phyloP scores from a whole-genome alignment of 2,797 vertebrate genomes.

The Xyrichtys novacula region DNA sequence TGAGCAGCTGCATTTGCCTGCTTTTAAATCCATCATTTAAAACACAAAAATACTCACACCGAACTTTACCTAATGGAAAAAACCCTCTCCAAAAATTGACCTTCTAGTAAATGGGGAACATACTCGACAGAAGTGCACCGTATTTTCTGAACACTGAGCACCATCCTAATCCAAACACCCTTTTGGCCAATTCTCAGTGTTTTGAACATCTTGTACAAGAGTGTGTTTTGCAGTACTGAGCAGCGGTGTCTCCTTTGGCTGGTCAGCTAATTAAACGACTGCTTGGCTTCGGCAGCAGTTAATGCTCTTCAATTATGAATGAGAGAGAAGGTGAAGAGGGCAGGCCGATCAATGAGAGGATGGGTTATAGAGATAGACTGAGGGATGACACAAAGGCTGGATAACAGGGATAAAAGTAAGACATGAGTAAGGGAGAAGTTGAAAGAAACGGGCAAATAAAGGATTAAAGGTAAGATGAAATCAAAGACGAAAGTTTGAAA shows the following conservation, averaged over 20 bases:
- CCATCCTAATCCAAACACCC: constrained; percentile 1
- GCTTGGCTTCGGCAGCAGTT: constrained; percentile 70
- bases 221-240: constrained; percentile 34
- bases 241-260: constrained; percentile 55
- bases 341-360: constrained; percentile 63
- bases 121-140: not conserved
- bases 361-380: constrained; percentile 29
- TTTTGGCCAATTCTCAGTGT: constrained; percentile 1
- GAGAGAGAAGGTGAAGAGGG: constrained; percentile 69
- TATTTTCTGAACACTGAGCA: constrained; percentile 8
- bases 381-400: constrained; percentile 16
- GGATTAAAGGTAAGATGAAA: constrained; percentile 16
- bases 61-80: too few species aligned
- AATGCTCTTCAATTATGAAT: constrained; percentile 82
- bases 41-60: too few species aligned
- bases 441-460: constrained; percentile 21
- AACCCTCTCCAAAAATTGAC: not conserved
- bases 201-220: constrained; percentile 32
- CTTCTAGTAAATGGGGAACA: not conserved
- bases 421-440: not conserved
- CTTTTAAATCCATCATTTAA: too few species aligned
- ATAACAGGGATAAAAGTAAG: constrained; percentile 37
- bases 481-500: constrained; percentile 26
- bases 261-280: constrained; percentile 76
- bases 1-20: not conserved